These are phyloP conservation scores for Antheraea mylitta DNA, from an alignment of 1,140 invertebrate species.

Conservation along the genomic window DNA sequence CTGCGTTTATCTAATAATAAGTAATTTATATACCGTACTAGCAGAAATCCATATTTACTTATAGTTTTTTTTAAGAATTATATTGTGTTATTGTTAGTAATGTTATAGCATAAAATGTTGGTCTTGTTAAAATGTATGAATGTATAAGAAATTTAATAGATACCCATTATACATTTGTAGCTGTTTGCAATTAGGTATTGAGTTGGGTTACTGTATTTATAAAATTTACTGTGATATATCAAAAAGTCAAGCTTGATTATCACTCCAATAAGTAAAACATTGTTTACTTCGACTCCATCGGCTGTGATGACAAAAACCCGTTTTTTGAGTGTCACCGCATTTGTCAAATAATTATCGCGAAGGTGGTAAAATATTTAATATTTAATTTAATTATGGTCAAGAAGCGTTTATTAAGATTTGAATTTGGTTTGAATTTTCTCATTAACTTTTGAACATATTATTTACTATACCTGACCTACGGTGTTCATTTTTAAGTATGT, in stretches of 20 bases:
- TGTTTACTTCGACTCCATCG: neutral
- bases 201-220: no score
- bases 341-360: neutral
- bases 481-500: no score
- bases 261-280: neutral
- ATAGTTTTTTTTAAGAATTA: no score
- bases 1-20: neutral
- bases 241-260: neutral
- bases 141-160: no score
- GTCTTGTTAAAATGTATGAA: no score
- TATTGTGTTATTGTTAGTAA: no score
- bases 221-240: neutral
- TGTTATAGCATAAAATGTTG: no score
- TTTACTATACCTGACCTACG: neutral
- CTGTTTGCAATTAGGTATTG: neutral
- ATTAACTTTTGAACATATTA: no score
- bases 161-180: no score
- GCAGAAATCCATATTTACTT: neutral
- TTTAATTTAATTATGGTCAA: neutral
- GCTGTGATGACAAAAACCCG: neutral
- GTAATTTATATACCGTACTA: neutral
- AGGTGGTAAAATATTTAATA: slow-evolving; percentile 1
- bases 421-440: no score
- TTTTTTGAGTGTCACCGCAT: neutral
- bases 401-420: neutral